Conservation (phyloP, 2,888 invertebrate species). For the Pseudoips prasinana region DNA sequence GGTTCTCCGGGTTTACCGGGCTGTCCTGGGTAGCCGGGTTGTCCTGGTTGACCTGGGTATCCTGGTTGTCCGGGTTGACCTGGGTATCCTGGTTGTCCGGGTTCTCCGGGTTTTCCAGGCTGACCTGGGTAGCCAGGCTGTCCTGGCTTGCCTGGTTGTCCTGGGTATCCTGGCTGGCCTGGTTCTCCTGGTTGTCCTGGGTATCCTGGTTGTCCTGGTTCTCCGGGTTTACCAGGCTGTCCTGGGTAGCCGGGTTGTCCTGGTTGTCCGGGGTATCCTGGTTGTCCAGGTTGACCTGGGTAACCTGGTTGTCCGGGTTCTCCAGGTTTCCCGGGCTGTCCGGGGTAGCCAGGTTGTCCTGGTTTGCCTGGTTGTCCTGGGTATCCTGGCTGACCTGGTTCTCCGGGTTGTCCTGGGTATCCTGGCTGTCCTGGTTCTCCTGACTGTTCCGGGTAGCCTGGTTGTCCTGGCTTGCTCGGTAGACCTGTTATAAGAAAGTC, state of each 20-base stretch:
- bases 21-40: conserved; percentile 2
- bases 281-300: conserved; percentile 28
- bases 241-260: conserved; percentile 24
- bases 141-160: conserved; percentile 15
- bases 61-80: conserved; percentile 14
- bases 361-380: conserved; percentile 55
- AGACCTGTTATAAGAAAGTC: too few relatives aligned
- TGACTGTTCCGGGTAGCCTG: conserved; percentile 23
- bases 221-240: conserved; percentile 29
- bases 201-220: conserved; percentile 35
- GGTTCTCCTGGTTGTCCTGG: conserved; percentile 42
- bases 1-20: conserved; percentile 1
- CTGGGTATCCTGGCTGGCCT: conserved; percentile 21
- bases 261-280: conserved; percentile 29
- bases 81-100: conserved; percentile 32
- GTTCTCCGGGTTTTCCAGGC: conserved; percentile 18
- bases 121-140: conserved; percentile 14
- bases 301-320: conserved; percentile 27
- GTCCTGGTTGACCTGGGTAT: conserved; percentile 1
- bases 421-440: conserved; percentile 18
- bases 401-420: conserved; percentile 26
- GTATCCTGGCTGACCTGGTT: conserved; percentile 53
- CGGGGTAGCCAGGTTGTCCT: conserved; percentile 29
- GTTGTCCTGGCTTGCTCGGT: conserved; percentile 29
- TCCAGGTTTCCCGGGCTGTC: conserved; percentile 27